These are phyloP conservation scores for Alca torda DNA, from an alignment of 2,797 vertebrate species.

Conservation along the genomic window DNA sequence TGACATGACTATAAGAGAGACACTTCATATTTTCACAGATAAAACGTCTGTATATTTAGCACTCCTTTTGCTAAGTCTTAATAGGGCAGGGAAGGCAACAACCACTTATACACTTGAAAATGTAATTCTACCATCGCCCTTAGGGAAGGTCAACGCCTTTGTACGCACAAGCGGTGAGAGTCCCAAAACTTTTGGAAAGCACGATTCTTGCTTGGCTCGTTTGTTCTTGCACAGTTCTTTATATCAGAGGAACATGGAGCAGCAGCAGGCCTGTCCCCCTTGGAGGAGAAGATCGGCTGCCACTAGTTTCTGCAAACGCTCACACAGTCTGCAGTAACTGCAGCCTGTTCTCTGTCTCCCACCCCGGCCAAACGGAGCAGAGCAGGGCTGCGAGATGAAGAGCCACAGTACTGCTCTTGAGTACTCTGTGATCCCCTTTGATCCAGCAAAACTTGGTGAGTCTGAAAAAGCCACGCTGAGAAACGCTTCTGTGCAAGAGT, in stretches of 20 bases:
- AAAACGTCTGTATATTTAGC: background rate
- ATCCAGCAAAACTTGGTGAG: background rate
- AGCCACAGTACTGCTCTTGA: background rate
- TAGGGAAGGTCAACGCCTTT: background rate
- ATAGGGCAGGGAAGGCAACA: background rate
- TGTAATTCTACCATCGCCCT: background rate
- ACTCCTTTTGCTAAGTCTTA: background rate
- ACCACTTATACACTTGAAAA: background rate
- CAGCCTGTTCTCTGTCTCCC: background rate
- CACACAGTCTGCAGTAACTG: accelerated
- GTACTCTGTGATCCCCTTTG: background rate
- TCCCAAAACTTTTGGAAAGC: background rate
- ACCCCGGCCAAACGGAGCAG: background rate
- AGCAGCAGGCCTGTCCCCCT: background rate
- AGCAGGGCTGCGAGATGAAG: background rate
- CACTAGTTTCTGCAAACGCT: background rate
- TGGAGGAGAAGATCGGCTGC: accelerated
- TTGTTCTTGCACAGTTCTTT: background rate
- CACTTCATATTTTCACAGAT: background rate
- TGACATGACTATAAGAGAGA: background rate
- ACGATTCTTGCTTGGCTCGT: background rate
- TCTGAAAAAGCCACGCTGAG: accelerated
- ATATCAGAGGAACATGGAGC: accelerated
- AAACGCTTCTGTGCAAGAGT: background rate
- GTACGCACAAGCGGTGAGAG: accelerated